A percentile compares a stretch with the other conserved stretches of the same genome.
Conservation (phyloP, 1,140 invertebrate genomes). For the Campoletis sonorensis region DNA sequence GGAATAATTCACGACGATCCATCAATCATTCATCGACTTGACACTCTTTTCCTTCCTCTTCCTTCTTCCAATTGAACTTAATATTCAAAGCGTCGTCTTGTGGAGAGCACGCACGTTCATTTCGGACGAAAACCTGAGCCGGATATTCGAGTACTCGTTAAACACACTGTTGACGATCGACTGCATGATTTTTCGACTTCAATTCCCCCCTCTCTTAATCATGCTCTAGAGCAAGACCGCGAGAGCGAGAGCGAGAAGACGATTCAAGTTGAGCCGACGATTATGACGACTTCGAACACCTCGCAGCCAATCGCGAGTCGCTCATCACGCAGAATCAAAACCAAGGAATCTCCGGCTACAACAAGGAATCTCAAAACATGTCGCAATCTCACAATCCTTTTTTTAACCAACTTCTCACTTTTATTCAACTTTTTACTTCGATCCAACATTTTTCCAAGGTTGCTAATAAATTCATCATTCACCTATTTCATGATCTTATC, state of each 20-base stretch:
- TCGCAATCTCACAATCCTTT: background rate
- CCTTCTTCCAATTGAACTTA: background rate
- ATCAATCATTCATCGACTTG: background rate
- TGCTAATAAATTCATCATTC: no score
- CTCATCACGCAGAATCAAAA: conserved; percentile 18
- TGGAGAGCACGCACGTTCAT: background rate
- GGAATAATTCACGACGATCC: background rate
- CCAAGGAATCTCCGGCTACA: conserved; percentile 1
- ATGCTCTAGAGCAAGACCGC: background rate
- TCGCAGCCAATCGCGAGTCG: conserved; percentile 20
- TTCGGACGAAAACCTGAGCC: background rate
- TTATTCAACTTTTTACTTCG: no score
- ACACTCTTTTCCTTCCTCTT: background rate
- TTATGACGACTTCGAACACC: conserved; percentile 28
- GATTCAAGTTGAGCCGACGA: conserved; percentile 5
- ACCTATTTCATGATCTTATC: no score
- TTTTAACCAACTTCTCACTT: background rate
- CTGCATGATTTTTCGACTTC: conserved; percentile 42
- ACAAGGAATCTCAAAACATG: background rate
- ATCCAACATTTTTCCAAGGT: no score
- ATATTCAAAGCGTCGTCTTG: background rate
- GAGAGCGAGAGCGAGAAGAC: background rate
- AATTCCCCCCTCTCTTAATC: background rate
- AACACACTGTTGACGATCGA: conserved; percentile 47
- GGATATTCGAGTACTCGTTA: conserved; percentile 47